Evolutionary conservation across 2,888 invertebrate species (phyloP).

Genomic region (Hypselothyrea guttata): DNA sequence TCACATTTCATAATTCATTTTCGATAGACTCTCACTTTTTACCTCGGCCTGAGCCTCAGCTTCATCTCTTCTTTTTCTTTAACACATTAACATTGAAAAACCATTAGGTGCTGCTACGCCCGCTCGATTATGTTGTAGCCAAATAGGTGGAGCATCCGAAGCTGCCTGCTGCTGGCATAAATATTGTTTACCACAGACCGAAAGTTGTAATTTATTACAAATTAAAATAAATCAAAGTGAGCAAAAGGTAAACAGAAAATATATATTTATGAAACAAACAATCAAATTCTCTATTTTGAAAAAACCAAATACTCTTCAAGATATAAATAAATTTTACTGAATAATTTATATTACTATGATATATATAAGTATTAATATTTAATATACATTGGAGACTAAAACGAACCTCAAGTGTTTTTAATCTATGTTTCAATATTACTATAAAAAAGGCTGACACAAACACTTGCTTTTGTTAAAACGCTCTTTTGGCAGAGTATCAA

Average conservation of each 20-base stretch:
- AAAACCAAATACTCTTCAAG: neutral
- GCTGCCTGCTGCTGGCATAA: conserved; percentile 48
- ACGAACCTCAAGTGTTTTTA: too few species aligned
- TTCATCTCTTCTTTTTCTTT: conserved; percentile 13
- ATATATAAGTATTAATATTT: neutral
- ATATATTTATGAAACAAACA: conserved; percentile 8
- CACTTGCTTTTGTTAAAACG: too few species aligned
- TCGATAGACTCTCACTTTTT: conserved; percentile 71
- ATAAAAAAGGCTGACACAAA: too few species aligned
- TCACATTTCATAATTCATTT: conserved; percentile 71
- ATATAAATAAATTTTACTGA: too few species aligned
- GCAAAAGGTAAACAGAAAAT: conserved; percentile 25
- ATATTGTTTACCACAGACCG: conserved; percentile 62
- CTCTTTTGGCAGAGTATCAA: too few species aligned
- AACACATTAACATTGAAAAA: conserved; percentile 69
- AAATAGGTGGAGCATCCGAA: conserved; percentile 40
- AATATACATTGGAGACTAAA: too few species aligned
- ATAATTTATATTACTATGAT: too few species aligned
- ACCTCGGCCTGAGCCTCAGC: too few species aligned
- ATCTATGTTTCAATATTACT: too few species aligned
- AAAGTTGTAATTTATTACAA: conserved; percentile 76
- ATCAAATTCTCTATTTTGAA: too few species aligned
- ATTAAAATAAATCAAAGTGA: conserved; percentile 75
- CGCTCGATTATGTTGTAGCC: conserved; percentile 37
- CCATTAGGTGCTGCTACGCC: conserved; percentile 53